Base-by-base conservation (phyloP, 2,888 invertebrate species). In the Thecophora atra region DNA sequence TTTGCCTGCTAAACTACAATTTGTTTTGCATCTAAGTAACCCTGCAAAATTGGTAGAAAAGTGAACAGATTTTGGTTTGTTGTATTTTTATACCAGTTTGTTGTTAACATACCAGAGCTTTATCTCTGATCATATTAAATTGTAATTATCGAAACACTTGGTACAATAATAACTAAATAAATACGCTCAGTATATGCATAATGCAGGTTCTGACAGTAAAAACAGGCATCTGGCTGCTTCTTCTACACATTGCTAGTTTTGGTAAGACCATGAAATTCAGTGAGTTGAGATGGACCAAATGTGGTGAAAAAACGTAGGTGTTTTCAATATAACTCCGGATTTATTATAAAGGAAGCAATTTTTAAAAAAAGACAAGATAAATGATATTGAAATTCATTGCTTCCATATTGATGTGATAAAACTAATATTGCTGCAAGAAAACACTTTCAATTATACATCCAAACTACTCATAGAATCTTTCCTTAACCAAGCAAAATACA, bases 161-260 rank as follows among this genome's bases (percentile, higher is more conserved):
- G 7, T 8, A 37, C 11, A 37, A 2, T 37, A 37, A 47, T 7
- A 66, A 5, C 17, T n/a, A 52, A 52, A 54, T 2, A 63, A 7
- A 11, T 13, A n/a, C 17, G 30, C n/a, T n/a, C 19, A 56, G 24
- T 8, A 8, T 0, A 28, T 28, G 19, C 47, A 54, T 19, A 78
- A 81, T 81, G 80, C 72, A 76, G 70, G 71, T 73, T 28, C 73
- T 70, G 13, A 11, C 11, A 37, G 37, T 37, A 37, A 75, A 74
- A 72, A 70, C 73, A 66, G 74, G 73, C 71, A 56, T 81, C 75
- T 81, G 79, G 78, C 70, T 81, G 70, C 70, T 80, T 26, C 71
- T 81, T 28, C 44, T 78, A n/a, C 76, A 77, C 56, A 63, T 54
- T 65, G 63, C 70, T 47, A 11, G 8, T 54, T 37, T 65, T 60